These are phyloP conservation scores for Darevskia nairensis DNA, from an alignment of 2,797 vertebrate genomes.

Conservation along the genomic window DNA sequence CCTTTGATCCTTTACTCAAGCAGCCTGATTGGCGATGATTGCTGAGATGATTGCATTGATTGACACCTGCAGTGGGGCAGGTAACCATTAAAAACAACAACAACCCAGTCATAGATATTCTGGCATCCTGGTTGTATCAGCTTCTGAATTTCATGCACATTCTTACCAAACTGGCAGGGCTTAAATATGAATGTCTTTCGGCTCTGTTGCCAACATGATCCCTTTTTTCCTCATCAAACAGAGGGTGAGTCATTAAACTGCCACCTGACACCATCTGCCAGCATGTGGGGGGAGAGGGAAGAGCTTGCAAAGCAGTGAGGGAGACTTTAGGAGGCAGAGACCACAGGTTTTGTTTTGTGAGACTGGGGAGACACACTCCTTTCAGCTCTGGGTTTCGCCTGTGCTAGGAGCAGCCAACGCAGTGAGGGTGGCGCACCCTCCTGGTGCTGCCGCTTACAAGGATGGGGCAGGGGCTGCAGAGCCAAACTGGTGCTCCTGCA, in stretches of 20 bases:
- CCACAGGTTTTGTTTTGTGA: not conserved
- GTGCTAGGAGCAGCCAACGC: not conserved
- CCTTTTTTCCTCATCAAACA: conserved; percentile 6
- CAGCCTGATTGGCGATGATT: no score
- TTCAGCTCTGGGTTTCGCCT: not conserved
- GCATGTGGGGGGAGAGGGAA: conserved; percentile 30
- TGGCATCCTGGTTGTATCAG: conserved; percentile 31
- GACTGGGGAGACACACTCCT: not conserved
- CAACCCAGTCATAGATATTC: no score
- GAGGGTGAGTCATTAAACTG: conserved; percentile 57
- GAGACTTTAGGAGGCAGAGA: not conserved
- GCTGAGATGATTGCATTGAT: no score
- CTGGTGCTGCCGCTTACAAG: no score
- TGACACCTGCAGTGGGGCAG: no score
- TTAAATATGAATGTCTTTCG: conserved; percentile 31
- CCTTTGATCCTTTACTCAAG: no score
- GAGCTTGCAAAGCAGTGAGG: not conserved
- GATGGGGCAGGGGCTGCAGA: no score
- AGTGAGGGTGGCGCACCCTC: no score
- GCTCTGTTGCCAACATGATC: not conserved
- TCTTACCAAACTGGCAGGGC: conserved; percentile 22
- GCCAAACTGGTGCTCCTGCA: no score
- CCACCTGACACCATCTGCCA: conserved; percentile 71
- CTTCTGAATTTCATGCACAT: conserved; percentile 40
- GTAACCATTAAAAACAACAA: no score